phyloP scores from a whole-genome alignment of 2,888 invertebrate species.

The Ceratothoa steindachneri region DNA sequence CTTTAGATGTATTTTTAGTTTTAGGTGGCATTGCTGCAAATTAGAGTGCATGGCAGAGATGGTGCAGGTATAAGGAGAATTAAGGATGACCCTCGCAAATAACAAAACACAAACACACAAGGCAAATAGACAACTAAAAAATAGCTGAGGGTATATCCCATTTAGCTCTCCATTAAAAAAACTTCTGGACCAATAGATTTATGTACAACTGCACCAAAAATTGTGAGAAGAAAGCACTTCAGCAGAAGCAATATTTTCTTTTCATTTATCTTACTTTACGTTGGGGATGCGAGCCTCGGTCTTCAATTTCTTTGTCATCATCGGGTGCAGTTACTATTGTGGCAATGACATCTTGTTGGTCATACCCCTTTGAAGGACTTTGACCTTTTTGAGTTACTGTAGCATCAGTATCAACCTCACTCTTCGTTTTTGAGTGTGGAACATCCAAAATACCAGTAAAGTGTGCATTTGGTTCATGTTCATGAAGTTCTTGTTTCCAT shows the following conservation, averaged over 20 bases:
- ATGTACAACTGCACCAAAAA: neutral
- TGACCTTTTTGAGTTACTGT: conserved; percentile 19
- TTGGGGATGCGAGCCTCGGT: neutral
- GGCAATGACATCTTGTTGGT: neutral
- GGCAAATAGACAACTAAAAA: neutral
- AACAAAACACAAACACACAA: neutral
- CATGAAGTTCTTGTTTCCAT: neutral
- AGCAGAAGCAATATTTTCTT: conserved; percentile 1
- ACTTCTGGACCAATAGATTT: too few species aligned
- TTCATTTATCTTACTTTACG: conserved; percentile 6
- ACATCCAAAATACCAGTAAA: conserved; percentile 20
- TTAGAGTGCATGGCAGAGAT: neutral
- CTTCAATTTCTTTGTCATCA: neutral
- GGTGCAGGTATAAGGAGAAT: neutral
- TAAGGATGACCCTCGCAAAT: neutral
- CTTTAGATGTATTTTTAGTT: neutral
- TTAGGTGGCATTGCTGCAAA: neutral
- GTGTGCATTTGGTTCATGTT: conserved; percentile 4
- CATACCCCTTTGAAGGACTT: neutral
- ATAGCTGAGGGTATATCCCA: neutral
- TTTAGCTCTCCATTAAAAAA: too few species aligned
- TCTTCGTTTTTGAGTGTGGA: conserved; percentile 26
- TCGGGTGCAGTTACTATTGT: conserved; percentile 1
- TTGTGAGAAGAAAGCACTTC: neutral
- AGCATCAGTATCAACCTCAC: conserved; percentile 25